Base-by-base conservation (phyloP, 2,113 vertebrate genomes). In the Neogale vison region DNA sequence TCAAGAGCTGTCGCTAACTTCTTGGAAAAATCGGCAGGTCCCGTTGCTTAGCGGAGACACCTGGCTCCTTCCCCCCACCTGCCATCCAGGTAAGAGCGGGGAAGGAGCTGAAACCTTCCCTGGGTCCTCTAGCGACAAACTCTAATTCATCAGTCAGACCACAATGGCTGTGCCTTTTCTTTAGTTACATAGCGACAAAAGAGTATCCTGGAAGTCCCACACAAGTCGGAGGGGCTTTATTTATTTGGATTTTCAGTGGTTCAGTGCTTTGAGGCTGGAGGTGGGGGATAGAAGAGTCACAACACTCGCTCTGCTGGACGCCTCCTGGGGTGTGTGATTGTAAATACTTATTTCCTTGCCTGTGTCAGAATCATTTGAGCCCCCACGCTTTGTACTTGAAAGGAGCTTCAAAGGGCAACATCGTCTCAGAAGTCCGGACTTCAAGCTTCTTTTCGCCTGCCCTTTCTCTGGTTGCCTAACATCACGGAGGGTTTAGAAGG, bases 371-470 rank as follows among this genome's bases (percentile, higher is more conserved):
- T 97, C 88, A 92, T 94, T n/a, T 45, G 79, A 97, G 72, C 50
- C 97, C 97, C 92, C 88, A 69, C 6, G 90, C 45, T 91, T 97
- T 95, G 52, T 20, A 65, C 52, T 72, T 80, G 50, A 98, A 98
- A 98, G 59, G 18, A 61, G 88, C 89, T 98, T 98, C 90, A 96
- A 93, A 98, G 90, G 50, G 24, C 63, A 24, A 72, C 17, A 61
- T 4, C 5, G 15, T 90, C 88, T 98, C 95, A 97, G 95, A 98
- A 98, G 95, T 4, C 45, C 5, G 13, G 95, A 45, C 57, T 96
- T 95, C 83, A 80, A 96, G 80, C 14, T 96, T 63, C 83, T 95
- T 95, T 92, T 50, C 4, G 0, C 18, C 63, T n/a, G 77, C 88
- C 74, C 89, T 79, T 92, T 72, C 92, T 77, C n/a, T 65, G 81